These are phyloP conservation scores for Polydesmus complanatus DNA, from an alignment of 2,888 invertebrate genomes.

Conservation along the genomic window DNA sequence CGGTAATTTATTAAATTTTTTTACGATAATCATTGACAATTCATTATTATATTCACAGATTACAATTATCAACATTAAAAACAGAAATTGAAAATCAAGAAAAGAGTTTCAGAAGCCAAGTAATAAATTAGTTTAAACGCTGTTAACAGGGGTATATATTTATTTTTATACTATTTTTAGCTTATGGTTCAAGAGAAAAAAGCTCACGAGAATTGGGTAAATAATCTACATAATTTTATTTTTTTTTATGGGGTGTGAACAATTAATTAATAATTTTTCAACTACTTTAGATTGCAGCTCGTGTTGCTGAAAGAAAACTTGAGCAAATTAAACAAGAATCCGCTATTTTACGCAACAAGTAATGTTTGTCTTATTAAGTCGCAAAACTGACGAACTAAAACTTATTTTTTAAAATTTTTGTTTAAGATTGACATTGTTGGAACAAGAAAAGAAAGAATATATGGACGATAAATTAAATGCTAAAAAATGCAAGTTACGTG, in stretches of 20 bases:
- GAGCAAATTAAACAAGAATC: constrained; percentile 65
- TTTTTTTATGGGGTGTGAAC: neutral
- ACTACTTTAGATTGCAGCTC: constrained; percentile 41
- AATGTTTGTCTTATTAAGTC: constrained; percentile 1
- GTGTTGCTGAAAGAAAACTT: constrained; percentile 64
- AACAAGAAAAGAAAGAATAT: constrained; percentile 15
- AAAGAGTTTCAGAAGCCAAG: constrained; percentile 44
- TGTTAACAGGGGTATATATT: neutral
- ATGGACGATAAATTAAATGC: neutral
- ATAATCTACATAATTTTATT: constrained; percentile 8
- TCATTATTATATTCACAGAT: constrained; percentile 20
- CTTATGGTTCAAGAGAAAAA: constrained; percentile 64
- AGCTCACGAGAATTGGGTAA: constrained; percentile 59
- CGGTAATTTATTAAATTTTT: constrained; percentile 17
- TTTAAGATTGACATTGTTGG: constrained; percentile 14
- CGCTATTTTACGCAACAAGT: constrained; percentile 23
- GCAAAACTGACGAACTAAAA: neutral
- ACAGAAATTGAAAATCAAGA: constrained; percentile 78
- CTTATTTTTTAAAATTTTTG: neutral
- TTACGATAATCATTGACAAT: neutral
- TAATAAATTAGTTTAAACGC: constrained; percentile 18
- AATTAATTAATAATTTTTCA: too few relatives aligned
- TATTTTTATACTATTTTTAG: constrained; percentile 21
- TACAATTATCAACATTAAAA: constrained; percentile 50
- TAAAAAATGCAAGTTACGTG: neutral